Conservation (phyloP, 2,888 invertebrate species). For the Willowsia nigromaculata region DNA sequence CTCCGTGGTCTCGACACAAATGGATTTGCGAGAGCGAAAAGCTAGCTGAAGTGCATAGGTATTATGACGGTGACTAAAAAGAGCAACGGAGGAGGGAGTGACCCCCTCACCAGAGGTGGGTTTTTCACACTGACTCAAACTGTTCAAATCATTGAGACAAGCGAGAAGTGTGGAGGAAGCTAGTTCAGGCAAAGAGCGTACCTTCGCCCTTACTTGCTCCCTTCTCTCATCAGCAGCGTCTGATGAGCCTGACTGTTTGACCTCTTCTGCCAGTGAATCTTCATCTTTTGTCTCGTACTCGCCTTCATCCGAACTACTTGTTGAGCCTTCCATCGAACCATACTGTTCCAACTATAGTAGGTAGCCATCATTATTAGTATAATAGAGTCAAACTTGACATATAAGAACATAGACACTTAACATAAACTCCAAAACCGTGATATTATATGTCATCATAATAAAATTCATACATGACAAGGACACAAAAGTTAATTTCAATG, state of each 20-base stretch:
- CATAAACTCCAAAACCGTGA: no score
- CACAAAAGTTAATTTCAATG: not conserved
- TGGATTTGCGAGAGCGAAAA: constrained; percentile 78
- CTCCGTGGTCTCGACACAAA: constrained; percentile 78
- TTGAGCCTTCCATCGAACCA: constrained; percentile 77
- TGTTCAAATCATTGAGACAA: constrained; percentile 76
- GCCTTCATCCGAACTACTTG: constrained; percentile 79
- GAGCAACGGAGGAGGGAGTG: constrained; percentile 73
- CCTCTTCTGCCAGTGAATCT: constrained; percentile 73
- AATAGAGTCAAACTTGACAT: constrained; percentile 3
- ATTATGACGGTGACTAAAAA: constrained; percentile 73
- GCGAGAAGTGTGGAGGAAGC: constrained; percentile 75
- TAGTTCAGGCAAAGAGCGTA: constrained; percentile 79
- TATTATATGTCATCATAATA: not conserved
- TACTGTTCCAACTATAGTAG: constrained; percentile 75
- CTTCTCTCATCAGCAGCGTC: constrained; percentile 72
- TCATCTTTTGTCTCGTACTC: constrained; percentile 78
- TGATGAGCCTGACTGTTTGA: constrained; percentile 68
- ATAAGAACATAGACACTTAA: not conserved
- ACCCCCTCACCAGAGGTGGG: constrained; percentile 67
- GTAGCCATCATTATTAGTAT: constrained; percentile 58
- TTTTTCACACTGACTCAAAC: constrained; percentile 72
- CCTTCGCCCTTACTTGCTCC: constrained; percentile 78
- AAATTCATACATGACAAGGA: not conserved
- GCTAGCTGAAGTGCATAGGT: constrained; percentile 78